Base-by-base conservation (phyloP, 2,113 vertebrate species). In the Myiozetetes cayanensis region DNA sequence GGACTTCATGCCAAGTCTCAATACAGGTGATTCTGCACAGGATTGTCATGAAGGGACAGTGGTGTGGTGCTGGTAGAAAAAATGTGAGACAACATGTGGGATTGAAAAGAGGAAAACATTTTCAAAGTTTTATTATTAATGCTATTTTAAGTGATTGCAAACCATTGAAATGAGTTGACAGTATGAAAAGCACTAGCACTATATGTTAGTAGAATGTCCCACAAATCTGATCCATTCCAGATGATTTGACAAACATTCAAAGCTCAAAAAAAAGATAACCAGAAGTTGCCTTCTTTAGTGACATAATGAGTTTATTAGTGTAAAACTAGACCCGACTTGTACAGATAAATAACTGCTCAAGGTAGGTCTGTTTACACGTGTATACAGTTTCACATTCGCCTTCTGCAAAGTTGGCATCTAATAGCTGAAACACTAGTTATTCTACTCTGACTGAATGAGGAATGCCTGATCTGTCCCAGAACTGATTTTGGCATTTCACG, bases 391-490 rank as follows among this genome's bases (percentile, higher is more conserved):
- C 78, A 63, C 28, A 41, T 31, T 25, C 73, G 10, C 27, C 31
- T 80, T 58, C 83, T 84, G 24, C 14, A 11, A 83, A 58, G 63
- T 8, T 46, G 22, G 17, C 30, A 70, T 73, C 31, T 67, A 66
- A 35, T 8, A 62, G 14, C 10, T 50, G 15, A 93, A 86, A 65
- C 10, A 50, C 15, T 58, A 72, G 5, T 67, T 82, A 16, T 44
- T 49, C 50, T 63, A 5, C 27, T 62, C n/a, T 83, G 9, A 70
- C 24, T 43, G 41, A 61, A 73, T 8, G 7, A 93, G 4, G 6
- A 90, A 85, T 31, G 4, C 3, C 41, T 53, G 35, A 59, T n/a
- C 47, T 65, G 6, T 43, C 55, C 0, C 0, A 53, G 14, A 84
- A 80, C 6, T 1, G 12, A 37, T 44, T 20, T 27, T 28, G 31